Evolutionary conservation across 1,140 invertebrate genomes (phyloP).

Genomic region (Aradophagus sp.): DNA sequence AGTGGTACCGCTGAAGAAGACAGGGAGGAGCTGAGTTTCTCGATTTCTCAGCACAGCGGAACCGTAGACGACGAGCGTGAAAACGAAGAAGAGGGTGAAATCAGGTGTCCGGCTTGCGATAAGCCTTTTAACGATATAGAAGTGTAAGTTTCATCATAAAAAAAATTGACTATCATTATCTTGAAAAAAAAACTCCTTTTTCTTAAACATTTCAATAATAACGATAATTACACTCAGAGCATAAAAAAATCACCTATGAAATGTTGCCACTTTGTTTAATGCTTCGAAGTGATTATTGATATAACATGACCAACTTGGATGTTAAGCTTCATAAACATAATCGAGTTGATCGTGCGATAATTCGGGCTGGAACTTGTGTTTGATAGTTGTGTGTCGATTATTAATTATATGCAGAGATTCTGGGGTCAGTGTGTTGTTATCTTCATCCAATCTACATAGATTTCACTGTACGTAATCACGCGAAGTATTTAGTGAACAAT

Average conservation of each 20-base stretch:
- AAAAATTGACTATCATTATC: neutral
- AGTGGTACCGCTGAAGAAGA: conserved; percentile 78
- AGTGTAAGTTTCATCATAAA: conserved; percentile 79
- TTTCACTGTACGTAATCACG: conserved; percentile 59
- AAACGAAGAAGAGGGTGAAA: conserved; percentile 78
- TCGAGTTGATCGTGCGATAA: conserved; percentile 17
- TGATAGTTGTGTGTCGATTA: conserved; percentile 62
- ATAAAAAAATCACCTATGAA: too few relatives aligned
- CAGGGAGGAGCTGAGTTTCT: conserved; percentile 74
- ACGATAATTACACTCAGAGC: too few relatives aligned
- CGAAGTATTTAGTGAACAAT: conserved; percentile 48
- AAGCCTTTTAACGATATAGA: conserved; percentile 82
- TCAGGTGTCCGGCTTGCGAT: conserved; percentile 82
- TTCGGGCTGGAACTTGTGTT: conserved; percentile 19
- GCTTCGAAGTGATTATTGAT: too few relatives aligned
- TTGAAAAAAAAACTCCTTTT: neutral
- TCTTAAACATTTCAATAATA: conserved; percentile 4
- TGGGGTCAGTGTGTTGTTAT: conserved; percentile 61
- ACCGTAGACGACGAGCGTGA: conserved; percentile 79
- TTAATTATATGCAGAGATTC: conserved; percentile 63
- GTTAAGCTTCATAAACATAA: conserved; percentile 17
- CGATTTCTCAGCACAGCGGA: conserved; percentile 81
- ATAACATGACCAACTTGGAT: conserved; percentile 13
- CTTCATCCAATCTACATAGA: conserved; percentile 58
- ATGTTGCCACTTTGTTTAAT: too few relatives aligned